Conservation (phyloP, 2,888 invertebrate genomes). For the Punctoribates punctum region DNA sequence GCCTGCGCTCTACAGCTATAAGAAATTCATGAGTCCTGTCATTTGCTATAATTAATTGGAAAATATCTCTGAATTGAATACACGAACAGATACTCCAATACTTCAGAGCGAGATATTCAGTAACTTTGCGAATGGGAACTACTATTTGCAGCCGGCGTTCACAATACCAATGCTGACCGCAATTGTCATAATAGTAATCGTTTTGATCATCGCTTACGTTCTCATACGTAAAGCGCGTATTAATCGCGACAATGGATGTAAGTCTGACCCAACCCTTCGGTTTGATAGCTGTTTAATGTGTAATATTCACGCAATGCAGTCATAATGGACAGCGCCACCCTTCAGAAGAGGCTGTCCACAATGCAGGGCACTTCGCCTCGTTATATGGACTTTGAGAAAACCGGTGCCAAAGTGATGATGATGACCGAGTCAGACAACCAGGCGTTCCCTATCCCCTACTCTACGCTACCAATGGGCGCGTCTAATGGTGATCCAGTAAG, state of each 20-base stretch:
- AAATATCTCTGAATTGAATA: background rate
- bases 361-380: constrained; percentile 43
- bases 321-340: constrained; percentile 35
- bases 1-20: background rate
- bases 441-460: constrained; percentile 39
- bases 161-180: constrained; percentile 39
- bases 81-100: background rate
- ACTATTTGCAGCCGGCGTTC: constrained; percentile 36
- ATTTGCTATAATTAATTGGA: background rate
- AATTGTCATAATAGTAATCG: constrained; percentile 43
- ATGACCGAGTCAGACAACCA: constrained; percentile 36
- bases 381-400: constrained; percentile 48
- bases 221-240: constrained; percentile 44
- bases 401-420: constrained; percentile 42
- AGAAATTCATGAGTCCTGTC: background rate
- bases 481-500: constrained; percentile 16
- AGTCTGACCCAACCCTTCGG: background rate
- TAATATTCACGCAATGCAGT: background rate
- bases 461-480: constrained; percentile 41
- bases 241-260: background rate
- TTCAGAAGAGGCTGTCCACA: constrained; percentile 38
- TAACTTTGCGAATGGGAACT: constrained; percentile 4
- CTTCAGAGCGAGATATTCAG: constrained; percentile 16
- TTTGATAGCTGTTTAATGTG: background rate
- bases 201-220: constrained; percentile 46